phyloP scores from a whole-genome alignment of 2,888 invertebrate genomes.

The Nysson spinosus region DNA sequence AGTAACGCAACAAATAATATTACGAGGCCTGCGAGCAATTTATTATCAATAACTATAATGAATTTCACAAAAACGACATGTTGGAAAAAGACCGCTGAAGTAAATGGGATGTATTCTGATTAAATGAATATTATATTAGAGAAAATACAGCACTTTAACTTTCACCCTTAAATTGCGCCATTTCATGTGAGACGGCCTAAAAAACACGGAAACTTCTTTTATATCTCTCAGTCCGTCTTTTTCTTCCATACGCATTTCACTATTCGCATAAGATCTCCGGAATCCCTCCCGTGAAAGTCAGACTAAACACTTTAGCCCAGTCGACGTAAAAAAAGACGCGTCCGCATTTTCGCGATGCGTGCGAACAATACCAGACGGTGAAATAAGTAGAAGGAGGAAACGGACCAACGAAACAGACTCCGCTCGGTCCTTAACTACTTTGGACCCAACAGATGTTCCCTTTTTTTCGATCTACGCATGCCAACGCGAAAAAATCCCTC shows the following conservation, averaged over 20 bases:
- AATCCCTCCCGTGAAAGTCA: constrained; percentile 39
- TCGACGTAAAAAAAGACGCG: constrained; percentile 47
- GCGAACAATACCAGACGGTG: constrained; percentile 57
- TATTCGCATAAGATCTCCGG: constrained; percentile 17
- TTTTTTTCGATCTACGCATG: constrained; percentile 50
- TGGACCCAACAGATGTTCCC: constrained; percentile 50
- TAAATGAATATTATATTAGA: too few species aligned
- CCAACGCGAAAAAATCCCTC: constrained; percentile 56
- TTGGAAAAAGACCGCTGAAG: too few species aligned
- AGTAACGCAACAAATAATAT: too few species aligned
- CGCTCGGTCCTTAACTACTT: constrained; percentile 43
- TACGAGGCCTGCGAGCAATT: too few species aligned
- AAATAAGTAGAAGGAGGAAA: constrained; percentile 25
- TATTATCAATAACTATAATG: too few species aligned
- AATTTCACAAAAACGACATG: too few species aligned
- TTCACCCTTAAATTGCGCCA: too few species aligned
- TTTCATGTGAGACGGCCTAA: constrained; percentile 41
- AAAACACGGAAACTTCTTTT: constrained; percentile 41
- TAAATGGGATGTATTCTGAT: too few species aligned
- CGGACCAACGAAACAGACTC: constrained; percentile 28
- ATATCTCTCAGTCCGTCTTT: neutral
- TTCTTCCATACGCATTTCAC: constrained; percentile 7
- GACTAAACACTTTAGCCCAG: constrained; percentile 68
- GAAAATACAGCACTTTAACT: too few species aligned
- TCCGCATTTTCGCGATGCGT: constrained; percentile 48